Conservation (phyloP, 2,113 vertebrate species). For the Apistogramma diplotaenia region DNA sequence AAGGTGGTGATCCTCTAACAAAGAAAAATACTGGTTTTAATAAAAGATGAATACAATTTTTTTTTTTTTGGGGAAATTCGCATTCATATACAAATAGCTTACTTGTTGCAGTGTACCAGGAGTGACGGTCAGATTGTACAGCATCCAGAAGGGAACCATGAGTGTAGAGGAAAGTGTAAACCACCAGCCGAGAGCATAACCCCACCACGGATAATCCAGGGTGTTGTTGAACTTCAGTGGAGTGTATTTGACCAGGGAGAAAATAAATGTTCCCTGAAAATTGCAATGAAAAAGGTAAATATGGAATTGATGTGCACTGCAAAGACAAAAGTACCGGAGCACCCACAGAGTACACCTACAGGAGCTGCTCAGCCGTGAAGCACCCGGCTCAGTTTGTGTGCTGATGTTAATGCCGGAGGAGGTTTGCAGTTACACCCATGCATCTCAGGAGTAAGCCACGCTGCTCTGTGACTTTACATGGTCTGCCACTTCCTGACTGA, state of each 20-base stretch:
- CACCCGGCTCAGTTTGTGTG: not conserved
- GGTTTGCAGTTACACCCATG: not conserved
- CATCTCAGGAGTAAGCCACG: not conserved
- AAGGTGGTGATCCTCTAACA: constrained; percentile 69
- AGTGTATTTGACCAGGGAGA: constrained; percentile 78
- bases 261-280: constrained; percentile 75
- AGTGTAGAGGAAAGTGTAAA: constrained; percentile 82
- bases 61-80: not conserved
- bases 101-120: constrained; percentile 75
- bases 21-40: not conserved
- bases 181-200: constrained; percentile 77
- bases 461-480: not conserved
- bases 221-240: constrained; percentile 81
- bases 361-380: not conserved
- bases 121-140: constrained; percentile 68
- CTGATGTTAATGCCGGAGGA: not conserved
- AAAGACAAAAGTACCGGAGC: too few species aligned
- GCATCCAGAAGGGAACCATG: constrained; percentile 75
- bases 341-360: too few species aligned
- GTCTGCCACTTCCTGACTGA: not conserved
- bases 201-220: constrained; percentile 80
- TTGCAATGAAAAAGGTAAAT: not conserved
- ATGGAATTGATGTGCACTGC: not conserved
- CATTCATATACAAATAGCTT: not conserved
- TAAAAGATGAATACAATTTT: not conserved